phyloP scores from a whole-genome alignment of 1,140 invertebrate species.

The Solenopsis invicta region DNA sequence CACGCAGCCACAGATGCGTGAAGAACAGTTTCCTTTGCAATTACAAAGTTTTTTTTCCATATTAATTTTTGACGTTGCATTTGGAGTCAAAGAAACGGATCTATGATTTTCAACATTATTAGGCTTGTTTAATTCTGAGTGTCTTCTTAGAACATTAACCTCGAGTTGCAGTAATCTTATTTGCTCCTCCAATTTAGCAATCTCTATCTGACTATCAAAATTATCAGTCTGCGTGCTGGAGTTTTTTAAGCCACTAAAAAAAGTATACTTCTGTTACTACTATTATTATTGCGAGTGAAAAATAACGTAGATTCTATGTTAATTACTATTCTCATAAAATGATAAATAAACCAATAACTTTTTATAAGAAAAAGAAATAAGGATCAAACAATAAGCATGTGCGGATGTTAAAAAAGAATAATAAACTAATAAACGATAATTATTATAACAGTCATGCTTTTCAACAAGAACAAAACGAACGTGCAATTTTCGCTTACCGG shows the following conservation, averaged over 20 bases:
- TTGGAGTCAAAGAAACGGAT: not conserved
- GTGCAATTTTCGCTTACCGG: not conserved
- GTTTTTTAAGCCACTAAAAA: constrained; percentile 35
- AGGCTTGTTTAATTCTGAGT: no score
- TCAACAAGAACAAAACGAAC: not conserved
- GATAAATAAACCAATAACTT: not conserved
- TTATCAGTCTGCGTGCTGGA: constrained; percentile 31
- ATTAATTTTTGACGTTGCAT: not conserved
- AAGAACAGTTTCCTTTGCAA: constrained; percentile 73
- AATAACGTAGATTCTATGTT: no score
- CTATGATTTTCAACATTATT: no score
- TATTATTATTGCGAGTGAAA: not conserved
- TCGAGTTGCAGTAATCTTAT: constrained; percentile 65
- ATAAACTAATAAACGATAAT: not conserved
- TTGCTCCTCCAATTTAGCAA: constrained; percentile 69
- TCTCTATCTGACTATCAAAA: constrained; percentile 17
- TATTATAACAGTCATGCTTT: not conserved
- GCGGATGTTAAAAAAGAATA: no score
- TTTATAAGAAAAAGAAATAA: no score
- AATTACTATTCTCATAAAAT: not conserved
- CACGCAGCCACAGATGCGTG: constrained; percentile 76
- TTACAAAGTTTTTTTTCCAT: no score
- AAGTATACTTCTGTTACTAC: not conserved
- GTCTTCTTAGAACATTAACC: constrained; percentile 50
- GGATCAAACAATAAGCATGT: no score